Base-by-base conservation (phyloP, 1,140 invertebrate species). In the Drosophila mojavensis region DNA sequence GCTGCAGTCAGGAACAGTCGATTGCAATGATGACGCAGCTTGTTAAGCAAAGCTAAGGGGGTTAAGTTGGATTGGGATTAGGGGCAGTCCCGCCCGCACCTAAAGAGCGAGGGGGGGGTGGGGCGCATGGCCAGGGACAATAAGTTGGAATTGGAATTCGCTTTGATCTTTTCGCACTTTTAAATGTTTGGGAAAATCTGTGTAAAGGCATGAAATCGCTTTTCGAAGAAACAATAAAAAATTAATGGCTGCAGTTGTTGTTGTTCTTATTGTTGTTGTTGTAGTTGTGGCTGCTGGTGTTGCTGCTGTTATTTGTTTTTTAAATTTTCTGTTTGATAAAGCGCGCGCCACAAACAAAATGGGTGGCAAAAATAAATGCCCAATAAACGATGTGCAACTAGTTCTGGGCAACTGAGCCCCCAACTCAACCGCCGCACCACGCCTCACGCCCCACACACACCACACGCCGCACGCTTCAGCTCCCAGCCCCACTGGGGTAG, bases 291-390 rank as follows among this genome's bases (percentile, higher is more conserved):
- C 13, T 56, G 67, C 41, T 79, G 62, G 39, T 51, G 62, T 58
- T 65, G 70, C 50, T 86, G 79, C 53, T 64, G 54, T 68, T 86
- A 88, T 86, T 86, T 86, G 83, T 86, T 86, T 86, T 86, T 86
- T 86, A 86, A 88, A 86, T 86, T 86, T 88, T 88, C 83, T 89
- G 83, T 88, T 88, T 88, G 83, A 88, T 88, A 88, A 88, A 89
- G 73, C 84, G 83, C 82, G 70, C 83, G 71, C 80, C 69, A 71
- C 83, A 79, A 88, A 89, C 83, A 88, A 89, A 88, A 89, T 88
- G 83, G 83, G 83, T 88, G 83, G 83, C 79, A 86, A 88, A 88
- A 89, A 80, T 73, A n/a, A 26, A 59, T 58, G 47, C 53, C 63
- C 15, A 75, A 64, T 75, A 67, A 71, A 68, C 51, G 41, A 88